Base-by-base conservation (phyloP, 2,113 vertebrate genomes). In the Notothenia coriiceps region DNA sequence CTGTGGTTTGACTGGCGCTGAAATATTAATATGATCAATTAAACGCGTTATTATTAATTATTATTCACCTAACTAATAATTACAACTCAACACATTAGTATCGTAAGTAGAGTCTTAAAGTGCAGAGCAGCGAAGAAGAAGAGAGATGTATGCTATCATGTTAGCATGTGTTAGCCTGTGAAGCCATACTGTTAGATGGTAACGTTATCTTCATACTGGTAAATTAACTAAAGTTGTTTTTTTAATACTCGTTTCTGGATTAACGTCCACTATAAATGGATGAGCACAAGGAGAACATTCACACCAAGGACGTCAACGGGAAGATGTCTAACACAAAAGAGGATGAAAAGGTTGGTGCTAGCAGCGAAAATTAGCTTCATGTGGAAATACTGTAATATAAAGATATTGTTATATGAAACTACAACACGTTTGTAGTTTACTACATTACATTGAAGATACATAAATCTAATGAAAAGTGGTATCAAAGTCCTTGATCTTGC, bases 251-350 rank as follows among this genome's bases (percentile, higher is more conserved):
- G 7, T 55, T 14, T 61, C 11, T 64, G 43, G 40, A 35, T 52
- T 29, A 14, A 22, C 18, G 46, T 49, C 14, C 5, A 10, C 6
- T 14, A 33, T 80, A 79, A 77, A 95, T 95, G 94, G 93, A 93
- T 49, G 94, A 95, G 46, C 92, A 91, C 78, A 94, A 94, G 80
- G 93, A 95, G 74, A 94, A 94, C n/a, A 86, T 94, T 25, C 65
- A 89, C 0, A 52, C 47, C 11, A 25, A 86, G 33, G 85, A 88
- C 66, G 72, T 79, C 63, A 93, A 92, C 14, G 74, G 86, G 64
- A 90, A 90, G 74, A 88, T 87, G 86, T 71, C 85, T 0, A 69
- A 68, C 1, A 22, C 57, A 11, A 70, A 61, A 60, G 86, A 87
- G 5, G 86, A 83, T 0, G 84, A 91, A 0, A 68, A 82, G 88